Evolutionary conservation across 2,888 invertebrate species (phyloP), one percentile per base, ranked within the genome.

Genomic region (Agrochola circellaris): DNA sequence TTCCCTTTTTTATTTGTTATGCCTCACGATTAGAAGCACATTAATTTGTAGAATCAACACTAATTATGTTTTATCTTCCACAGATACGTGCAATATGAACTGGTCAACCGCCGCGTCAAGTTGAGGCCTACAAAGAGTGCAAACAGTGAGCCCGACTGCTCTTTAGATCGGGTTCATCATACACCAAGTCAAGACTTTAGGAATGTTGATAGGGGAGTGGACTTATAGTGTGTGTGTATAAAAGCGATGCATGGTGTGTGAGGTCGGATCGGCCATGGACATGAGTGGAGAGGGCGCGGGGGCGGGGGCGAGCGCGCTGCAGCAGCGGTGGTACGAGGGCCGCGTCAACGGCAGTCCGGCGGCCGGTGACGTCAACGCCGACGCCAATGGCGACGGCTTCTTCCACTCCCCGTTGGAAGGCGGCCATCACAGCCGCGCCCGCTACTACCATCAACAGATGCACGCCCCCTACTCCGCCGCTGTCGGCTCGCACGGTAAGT

Each of bases 381-480:
- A 97, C 92, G 91, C 97, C 94, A 95, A 96, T 94, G 95, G 97
- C 91, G 95, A 96, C 88, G 95, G 95, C 88, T 97, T 97, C 96
- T 97, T 95, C 96, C 97, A 96, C 94, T 97, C 94, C 91, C 96
- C 95, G 94, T 95, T 95, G 86, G 97, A 96, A 91, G 96, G 96
- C 94, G 97, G 95, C 91, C 96, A 97, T 91, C 96, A 97, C 91
- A 95, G 96, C 92, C 94, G 97, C 91, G 96, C 97, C 86, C 95
- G 97, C 80, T 97, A 97, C 94, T 97, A 97, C 95, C 97, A 97
- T 89, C 97, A 97, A 91, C 97, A 97, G 90, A 97, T 97, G 96
- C 97, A 97, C 92, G 95, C 95, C 88, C 97, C 97, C 87, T 97
- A 97, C 92, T 97, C 97, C 80, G 94, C 97, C 78, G 96, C 97